Base-by-base conservation (phyloP, 64 coral and sea anemone genomes). In the Actinia tenebrosa region DNA sequence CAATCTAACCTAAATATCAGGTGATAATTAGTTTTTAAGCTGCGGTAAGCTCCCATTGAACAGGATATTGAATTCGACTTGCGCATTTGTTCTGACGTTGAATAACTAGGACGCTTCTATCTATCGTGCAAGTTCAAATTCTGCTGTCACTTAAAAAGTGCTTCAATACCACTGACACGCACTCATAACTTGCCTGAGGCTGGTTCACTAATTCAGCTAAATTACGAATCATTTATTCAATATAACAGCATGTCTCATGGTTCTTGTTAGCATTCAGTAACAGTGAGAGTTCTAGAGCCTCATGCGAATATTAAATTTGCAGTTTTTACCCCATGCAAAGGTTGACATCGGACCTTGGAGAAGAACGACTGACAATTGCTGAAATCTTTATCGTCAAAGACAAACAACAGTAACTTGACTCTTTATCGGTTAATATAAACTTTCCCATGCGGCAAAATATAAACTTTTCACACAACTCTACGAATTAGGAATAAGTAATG, bases 291-390 rank as follows among this genome's bases (percentile, higher is more conserved):
- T 75, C 13, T 75, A 26, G 11, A 66, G 63, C 63, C 26, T 75
- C 26, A 75, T 42, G 69, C 3, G 69, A 75, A 75, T 75, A 75
- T 75, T 75, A 75, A 14, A 75, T 75, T 30, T 75, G 69, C 69
- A 30, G 69, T 75, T 75, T 75, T 75, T 75, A 75, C 69, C 69
- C 69, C 69, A 75, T 75, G 69, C 69, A 75, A 75, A 75, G 69
- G n/a, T 75, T 75, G 69, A 75, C 69, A 75, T 42, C 13, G 69
- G 69, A 75, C 69, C 69, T 75, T 25, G 69, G 13, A 75, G 23
- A 30, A 75, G 23, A 75, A 8, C 2, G 25, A 10, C 23, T 2
- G n/a, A 25, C 69, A 75, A 27, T 30, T 42, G 25, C 20, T 75
- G 69, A 75, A 75, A 75, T 30, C 23, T 75, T 66, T 23, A 66